These are phyloP conservation scores for Prosopocoilus inquinatus DNA, from an alignment of 2,888 invertebrate genomes.

Conservation along the genomic window DNA sequence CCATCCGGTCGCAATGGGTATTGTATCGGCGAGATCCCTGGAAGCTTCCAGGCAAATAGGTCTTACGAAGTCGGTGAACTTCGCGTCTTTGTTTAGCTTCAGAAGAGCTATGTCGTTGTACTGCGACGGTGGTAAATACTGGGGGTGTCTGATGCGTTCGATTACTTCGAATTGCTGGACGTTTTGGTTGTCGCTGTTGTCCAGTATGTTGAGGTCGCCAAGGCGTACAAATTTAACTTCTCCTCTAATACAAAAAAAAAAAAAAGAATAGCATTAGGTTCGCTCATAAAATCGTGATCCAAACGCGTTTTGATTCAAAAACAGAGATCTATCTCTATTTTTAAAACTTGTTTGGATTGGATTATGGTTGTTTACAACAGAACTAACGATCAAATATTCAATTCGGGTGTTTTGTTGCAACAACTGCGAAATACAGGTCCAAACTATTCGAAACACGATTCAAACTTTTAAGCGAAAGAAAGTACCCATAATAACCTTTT, in stretches of 20 bases:
- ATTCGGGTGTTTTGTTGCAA: too few species aligned
- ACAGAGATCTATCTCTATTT: too few species aligned
- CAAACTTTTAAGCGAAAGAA: too few species aligned
- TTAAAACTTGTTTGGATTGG: too few species aligned
- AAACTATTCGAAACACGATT: too few species aligned
- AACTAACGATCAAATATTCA: too few species aligned
- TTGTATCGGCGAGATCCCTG: slow-evolving; percentile 21
- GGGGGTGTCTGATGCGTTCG: slow-evolving; percentile 45
- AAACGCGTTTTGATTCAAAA: too few species aligned
- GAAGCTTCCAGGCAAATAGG: slow-evolving; percentile 50
- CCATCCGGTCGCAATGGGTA: slow-evolving; percentile 51
- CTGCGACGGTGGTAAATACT: slow-evolving; percentile 43
- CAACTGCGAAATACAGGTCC: too few species aligned
- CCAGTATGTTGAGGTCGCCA: slow-evolving; percentile 48
- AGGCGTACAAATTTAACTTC: slow-evolving; percentile 43
- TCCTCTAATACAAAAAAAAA: slow-evolving; percentile 35
- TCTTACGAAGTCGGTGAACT: slow-evolving; percentile 43
- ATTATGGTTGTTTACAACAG: too few species aligned
- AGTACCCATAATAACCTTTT: too few species aligned
- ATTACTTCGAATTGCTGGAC: slow-evolving; percentile 41
- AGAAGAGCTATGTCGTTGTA: slow-evolving; percentile 57
- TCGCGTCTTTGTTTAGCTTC: slow-evolving; percentile 43
- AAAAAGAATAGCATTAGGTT: not conserved
- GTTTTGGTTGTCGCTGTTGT: slow-evolving; percentile 25
- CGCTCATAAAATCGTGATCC: too few species aligned